Base-by-base conservation (phyloP, 1,140 invertebrate species). In the Cydia pomonella region DNA sequence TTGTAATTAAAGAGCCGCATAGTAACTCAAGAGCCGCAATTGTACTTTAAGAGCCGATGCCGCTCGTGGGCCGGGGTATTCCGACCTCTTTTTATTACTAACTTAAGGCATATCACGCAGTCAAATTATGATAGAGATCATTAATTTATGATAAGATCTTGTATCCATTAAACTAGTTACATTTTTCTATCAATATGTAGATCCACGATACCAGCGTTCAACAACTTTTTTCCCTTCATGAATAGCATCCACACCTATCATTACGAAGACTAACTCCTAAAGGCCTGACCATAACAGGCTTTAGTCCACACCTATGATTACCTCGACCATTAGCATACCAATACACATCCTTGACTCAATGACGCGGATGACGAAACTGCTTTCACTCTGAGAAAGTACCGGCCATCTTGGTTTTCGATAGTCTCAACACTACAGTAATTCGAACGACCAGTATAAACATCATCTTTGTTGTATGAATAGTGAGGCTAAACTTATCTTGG, bases 361-460 rank as follows among this genome's bases (percentile, higher is more conserved):
- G 73, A 66, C 38, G 73, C 13, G 33, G 72, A 73, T 74, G 73
- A 75, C 73, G 73, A 69, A 72, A 72, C 47, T 13, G 66, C 74
- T 75, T 75, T 75, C 74, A 62, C 74, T 69, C 33, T 69, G 74
- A 75, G 74, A 75, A 75, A 75, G 74, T 75, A 75, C 73, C 75
- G 25, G 44, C 71, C 69, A 47, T 72, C 33, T 72, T 69, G 64
- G 5, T 50, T 72, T 72, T 72, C 44, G 38, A 72, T 72, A 72
- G 41, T 72, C 25, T 18, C 7, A 21, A 59, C 4, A 18, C 47
- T 7, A n/a, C 1, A 50, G 4, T 21, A 0, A 10, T 16, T 53
- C 4, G 53, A 9, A 21, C 21, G 53, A 12, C 53, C 53, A 59
- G 18, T 59, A 10, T 59, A 59, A 23, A 9, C n/a, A 2, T 21